phyloP scores from a whole-genome alignment of 2,888 invertebrate genomes.

The Drosophila meridiana region DNA sequence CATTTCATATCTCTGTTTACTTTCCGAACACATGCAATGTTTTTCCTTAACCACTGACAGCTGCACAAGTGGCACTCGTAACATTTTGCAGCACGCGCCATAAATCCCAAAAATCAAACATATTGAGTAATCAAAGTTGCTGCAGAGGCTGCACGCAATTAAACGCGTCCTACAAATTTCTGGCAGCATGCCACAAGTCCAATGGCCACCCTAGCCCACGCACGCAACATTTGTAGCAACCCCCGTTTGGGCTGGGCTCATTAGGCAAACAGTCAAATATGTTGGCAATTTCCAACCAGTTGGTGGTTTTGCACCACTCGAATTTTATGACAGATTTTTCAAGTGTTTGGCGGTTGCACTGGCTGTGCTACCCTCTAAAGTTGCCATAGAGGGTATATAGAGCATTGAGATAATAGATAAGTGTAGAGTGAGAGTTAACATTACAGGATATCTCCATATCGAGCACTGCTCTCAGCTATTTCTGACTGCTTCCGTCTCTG shows the following conservation, averaged over 20 bases:
- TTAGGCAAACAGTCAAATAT: conserved; percentile 78
- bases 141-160: conserved; percentile 37
- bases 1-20: conserved; percentile 7
- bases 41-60: conserved; percentile 48
- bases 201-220: conserved; percentile 26
- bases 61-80: conserved; percentile 66
- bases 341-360: conserved; percentile 63
- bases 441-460: conserved; percentile 16
- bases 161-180: conserved; percentile 38
- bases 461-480: neutral
- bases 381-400: neutral
- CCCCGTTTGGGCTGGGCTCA: conserved; percentile 52
- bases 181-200: conserved; percentile 13
- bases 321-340: conserved; percentile 78
- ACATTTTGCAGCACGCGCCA: conserved; percentile 50
- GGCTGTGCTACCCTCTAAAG: conserved; percentile 22
- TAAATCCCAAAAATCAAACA: conserved; percentile 82
- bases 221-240: conserved; percentile 26
- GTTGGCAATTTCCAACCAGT: conserved; percentile 77
- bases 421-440: neutral
- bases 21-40: conserved; percentile 48
- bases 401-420: fast-evolving
- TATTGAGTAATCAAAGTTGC: conserved; percentile 83
- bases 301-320: conserved; percentile 68
- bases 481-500: conserved; percentile 28